Conservation (phyloP, 2,113 vertebrate species). For the Onychorhynchus coronatus region DNA sequence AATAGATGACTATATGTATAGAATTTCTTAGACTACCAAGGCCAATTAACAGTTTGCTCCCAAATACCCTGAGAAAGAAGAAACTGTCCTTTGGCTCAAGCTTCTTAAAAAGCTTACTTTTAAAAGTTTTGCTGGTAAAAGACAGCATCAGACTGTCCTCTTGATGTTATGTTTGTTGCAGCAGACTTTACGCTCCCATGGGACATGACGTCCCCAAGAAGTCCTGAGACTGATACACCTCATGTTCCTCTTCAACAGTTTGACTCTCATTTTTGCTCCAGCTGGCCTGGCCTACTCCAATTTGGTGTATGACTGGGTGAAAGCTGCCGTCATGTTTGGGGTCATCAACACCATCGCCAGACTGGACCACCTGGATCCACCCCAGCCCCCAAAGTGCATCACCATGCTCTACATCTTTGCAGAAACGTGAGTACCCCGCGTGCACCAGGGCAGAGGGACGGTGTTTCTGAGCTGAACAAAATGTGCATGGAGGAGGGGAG, state of each 20-base stretch:
- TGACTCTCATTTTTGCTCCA: slow-evolving; percentile 47
- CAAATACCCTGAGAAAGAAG: background rate
- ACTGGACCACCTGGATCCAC: slow-evolving; percentile 91
- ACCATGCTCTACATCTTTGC: slow-evolving; percentile 92
- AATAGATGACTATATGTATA: background rate
- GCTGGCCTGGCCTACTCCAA: slow-evolving; percentile 92
- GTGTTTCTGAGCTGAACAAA: background rate
- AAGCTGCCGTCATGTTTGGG: slow-evolving; percentile 92
- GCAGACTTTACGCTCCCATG: background rate
- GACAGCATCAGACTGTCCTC: background rate
- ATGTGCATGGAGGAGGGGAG: rapidly evolving
- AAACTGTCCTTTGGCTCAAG: background rate
- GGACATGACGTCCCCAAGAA: background rate
- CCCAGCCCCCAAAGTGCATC: slow-evolving; percentile 92
- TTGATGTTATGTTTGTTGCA: background rate
- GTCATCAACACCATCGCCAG: slow-evolving; percentile 86
- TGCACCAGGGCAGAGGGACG: rapidly evolving
- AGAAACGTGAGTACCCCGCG: slow-evolving; percentile 81
- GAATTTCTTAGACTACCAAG: background rate
- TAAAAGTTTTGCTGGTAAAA: background rate
- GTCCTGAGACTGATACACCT: background rate
- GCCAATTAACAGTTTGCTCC: background rate
- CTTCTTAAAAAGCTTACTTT: background rate
- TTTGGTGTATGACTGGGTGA: slow-evolving; percentile 95
- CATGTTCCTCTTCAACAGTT: rapidly evolving